Evolutionary conservation across 37 sponge, comb jelly and placozoan species (phyloP), one percentile per base, ranked within the genome.

Genomic region (Axinella damicornis): DNA sequence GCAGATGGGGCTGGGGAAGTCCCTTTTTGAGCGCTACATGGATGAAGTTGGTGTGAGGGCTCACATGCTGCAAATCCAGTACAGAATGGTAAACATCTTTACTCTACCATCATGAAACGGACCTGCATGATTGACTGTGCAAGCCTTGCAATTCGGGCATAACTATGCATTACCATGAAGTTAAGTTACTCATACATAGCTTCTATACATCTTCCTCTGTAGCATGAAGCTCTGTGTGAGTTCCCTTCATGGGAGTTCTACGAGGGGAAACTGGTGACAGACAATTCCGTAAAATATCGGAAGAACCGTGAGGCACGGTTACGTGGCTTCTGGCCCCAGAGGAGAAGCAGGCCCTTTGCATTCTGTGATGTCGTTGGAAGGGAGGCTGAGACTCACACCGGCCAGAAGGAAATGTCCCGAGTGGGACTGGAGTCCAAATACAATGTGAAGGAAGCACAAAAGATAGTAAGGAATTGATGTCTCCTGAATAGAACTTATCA

Each of bases 71-170:
- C 32, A 74, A 52, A 61, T 52, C 21, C 88, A 88, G 70, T 88
- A 88, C 70, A 80, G 88, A 81, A 80, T 88, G 88, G 88, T 88
- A 25, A 79, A 37, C 59, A 24, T 27, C n/a, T n/a, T n/a, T n/a
- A n/a, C 16, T 54, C 5, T 18, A 0, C 0, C 12, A 25, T 56
- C 18, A 33, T 74, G 58, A 17, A 9, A 74, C 13, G 1, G 0
- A 39, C 31, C 46, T 52, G 5, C 38, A 70, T 22, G 22, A 82
- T 74, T 78, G 16, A 65, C 22, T 24, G 65, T n/a, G n/a, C n/a
- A n/a, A 56, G 17, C 15, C 57, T 19, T 56, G 57, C 57, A 56
- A 56, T 19, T 15, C 18, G 57, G 15, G 17, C 18, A 19, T 56
- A 56, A 15, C 18, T 56, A n/a, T n/a, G n/a, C n/a, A n/a, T n/a